Percentiles rank a stretch among this genome's conserved stretches.
phyloP scores from a whole-genome alignment of 2,888 invertebrate genomes.

The Tryphoninae sp. region DNA sequence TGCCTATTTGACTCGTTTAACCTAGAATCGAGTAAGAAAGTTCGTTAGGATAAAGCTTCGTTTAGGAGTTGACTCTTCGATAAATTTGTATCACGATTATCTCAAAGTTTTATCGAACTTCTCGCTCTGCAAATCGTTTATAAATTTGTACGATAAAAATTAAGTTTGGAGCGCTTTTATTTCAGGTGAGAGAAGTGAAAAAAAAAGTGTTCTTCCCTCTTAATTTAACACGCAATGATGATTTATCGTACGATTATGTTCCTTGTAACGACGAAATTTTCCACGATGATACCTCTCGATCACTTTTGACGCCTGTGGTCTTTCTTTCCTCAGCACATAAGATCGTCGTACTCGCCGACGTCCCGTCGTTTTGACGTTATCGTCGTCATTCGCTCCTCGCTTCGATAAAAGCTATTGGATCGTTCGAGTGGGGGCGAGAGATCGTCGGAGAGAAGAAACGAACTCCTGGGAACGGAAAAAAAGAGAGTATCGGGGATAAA shows the following conservation, averaged over 20 bases:
- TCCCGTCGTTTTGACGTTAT: slow-evolving; percentile 64
- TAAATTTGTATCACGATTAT: no score
- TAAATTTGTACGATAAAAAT: no score
- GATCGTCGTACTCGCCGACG: slow-evolving; percentile 44
- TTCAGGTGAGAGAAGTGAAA: no score
- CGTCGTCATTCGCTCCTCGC: slow-evolving; percentile 62
- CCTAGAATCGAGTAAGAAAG: neutral
- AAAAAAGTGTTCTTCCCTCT: no score
- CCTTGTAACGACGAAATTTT: no score
- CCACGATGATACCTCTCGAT: neutral
- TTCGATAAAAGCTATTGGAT: slow-evolving; percentile 63
- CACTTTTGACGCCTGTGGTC: slow-evolving; percentile 7
- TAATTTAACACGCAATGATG: no score
- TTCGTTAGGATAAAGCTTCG: neutral
- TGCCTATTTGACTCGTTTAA: neutral
- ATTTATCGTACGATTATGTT: no score
- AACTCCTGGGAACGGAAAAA: slow-evolving; percentile 9
- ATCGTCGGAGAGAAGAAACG: slow-evolving; percentile 11
- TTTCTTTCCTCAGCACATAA: slow-evolving; percentile 43
- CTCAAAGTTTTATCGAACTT: no score
- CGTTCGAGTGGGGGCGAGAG: slow-evolving; percentile 26
- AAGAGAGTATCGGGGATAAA: slow-evolving; percentile 7
- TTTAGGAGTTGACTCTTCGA: no score
- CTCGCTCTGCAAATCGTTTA: no score
- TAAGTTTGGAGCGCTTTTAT: no score